phyloP scores from a whole-genome alignment of 2,888 invertebrate genomes.

The Drosophila neonasuta region DNA sequence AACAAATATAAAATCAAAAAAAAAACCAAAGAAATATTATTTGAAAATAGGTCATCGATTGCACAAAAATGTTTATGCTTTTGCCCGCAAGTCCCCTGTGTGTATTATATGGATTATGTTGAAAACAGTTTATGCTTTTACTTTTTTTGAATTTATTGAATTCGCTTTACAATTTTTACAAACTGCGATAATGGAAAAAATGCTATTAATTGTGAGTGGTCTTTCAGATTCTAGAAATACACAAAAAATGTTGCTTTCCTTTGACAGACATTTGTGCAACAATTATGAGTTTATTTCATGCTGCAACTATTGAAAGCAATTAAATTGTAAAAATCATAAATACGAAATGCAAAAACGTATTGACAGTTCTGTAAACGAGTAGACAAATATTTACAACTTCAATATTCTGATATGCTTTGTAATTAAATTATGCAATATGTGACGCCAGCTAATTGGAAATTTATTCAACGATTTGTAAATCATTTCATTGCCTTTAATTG shows the following conservation, averaged over 20 bases:
- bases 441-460: neutral
- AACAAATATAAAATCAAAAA: constrained; percentile 27
- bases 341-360: no score
- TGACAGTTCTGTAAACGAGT: neutral
- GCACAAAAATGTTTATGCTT: constrained; percentile 1
- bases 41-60: constrained; percentile 40
- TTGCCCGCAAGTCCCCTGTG: constrained; percentile 8
- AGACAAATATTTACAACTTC: neutral
- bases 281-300: neutral
- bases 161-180: neutral
- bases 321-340: neutral
- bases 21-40: constrained; percentile 3
- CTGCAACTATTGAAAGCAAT: neutral
- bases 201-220: neutral
- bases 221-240: neutral
- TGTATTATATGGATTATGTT: constrained; percentile 12
- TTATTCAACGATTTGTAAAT: neutral
- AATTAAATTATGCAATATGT: neutral
- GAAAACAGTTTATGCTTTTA: neutral
- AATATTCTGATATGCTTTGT: neutral
- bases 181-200: neutral
- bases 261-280: neutral
- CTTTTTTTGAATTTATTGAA: neutral
- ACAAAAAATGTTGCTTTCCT: neutral
- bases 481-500: neutral